phyloP scores from a whole-genome alignment of 2,113 vertebrate species.

The Apodemus speciosus region DNA sequence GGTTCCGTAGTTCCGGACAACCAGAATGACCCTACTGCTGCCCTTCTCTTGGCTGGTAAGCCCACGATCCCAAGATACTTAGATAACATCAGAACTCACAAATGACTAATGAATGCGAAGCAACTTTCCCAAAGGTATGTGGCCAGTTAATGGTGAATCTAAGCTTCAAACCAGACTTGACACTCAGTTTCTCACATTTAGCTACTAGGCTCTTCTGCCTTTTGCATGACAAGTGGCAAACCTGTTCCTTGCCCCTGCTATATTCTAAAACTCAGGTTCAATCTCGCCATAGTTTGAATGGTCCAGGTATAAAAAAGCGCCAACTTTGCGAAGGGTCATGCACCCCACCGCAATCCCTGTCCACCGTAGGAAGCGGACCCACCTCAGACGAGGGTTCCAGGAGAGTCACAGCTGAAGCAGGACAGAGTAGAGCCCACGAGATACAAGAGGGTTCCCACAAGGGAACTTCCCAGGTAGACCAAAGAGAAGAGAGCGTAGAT shows the following conservation, averaged over 20 bases:
- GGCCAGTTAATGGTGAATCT: not conserved
- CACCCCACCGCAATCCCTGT: not conserved
- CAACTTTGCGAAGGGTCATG: not conserved
- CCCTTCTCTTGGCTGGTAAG: not conserved
- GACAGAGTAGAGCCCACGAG: not conserved
- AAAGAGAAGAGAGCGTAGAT: not conserved
- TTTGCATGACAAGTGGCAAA: not conserved
- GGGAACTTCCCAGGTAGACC: not conserved
- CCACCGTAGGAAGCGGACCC: not conserved
- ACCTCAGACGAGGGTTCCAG: fast-evolving
- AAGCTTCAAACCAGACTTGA: not conserved
- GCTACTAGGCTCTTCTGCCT: not conserved
- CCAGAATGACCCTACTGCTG: not conserved
- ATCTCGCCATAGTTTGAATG: not conserved
- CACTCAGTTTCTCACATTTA: not conserved
- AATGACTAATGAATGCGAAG: not conserved
- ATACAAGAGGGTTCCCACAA: not conserved
- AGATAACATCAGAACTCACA: not conserved
- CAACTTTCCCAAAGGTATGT: not conserved
- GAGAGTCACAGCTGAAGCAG: not conserved
- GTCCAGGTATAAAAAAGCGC: too few relatives aligned
- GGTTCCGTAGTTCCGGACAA: not conserved
- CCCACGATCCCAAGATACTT: not conserved
- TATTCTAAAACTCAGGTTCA: not conserved
- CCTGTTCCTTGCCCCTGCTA: too few relatives aligned